Base-by-base conservation (phyloP, 2,113 vertebrate genomes). In the Stictonetta naevosa region DNA sequence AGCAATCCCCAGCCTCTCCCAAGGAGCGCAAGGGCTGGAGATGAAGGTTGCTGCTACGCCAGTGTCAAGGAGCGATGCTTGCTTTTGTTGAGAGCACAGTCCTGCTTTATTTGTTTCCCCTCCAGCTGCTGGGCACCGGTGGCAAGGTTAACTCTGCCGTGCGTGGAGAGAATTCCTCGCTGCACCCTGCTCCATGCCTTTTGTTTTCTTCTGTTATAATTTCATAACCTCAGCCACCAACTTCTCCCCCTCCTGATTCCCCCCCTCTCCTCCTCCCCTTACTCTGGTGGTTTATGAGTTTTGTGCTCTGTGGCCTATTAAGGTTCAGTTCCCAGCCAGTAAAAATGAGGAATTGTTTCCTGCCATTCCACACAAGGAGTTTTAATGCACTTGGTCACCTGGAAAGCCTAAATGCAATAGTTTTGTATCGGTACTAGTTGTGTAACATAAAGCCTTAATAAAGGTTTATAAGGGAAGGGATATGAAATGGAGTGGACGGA, bases 381-480 rank as follows among this genome's bases (percentile, higher is more conserved):
- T 97, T 97, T 97, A 97, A 97, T 96, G 96, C 93, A 93, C 91
- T 96, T 7, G 3, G 96, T 95, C 83, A 84, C 95, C 87, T 96
- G 95, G 86, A 94, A 52, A 97, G 95, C 94, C 88, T 92, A 96
- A 96, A 96, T 66, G 89, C 94, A 94, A 94, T 97, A 96, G 96
- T 97, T 97, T 93, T 95, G 96, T 97, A 96, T 97, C 8, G 60
- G 95, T 96, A 96, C 96, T 96, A 96, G 95, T 97, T 96, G 96
- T 96, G 96, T 96, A 97, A 97, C 97, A 94, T 96, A 96, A 96
- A 97, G 88, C 95, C 95, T 97, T 97, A 97, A 97, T 97, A 97
- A 97, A 97, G 93, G 93, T 96, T 96, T 95, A 95, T 95, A 96
- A 95, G 83, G 64, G 85, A 96, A 96, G 74, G 92, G 93, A 89